Percentiles rank a stretch among this genome's conserved stretches.
Conservation (phyloP, 2,797 vertebrate genomes). For the Chloroceryle inda region DNA sequence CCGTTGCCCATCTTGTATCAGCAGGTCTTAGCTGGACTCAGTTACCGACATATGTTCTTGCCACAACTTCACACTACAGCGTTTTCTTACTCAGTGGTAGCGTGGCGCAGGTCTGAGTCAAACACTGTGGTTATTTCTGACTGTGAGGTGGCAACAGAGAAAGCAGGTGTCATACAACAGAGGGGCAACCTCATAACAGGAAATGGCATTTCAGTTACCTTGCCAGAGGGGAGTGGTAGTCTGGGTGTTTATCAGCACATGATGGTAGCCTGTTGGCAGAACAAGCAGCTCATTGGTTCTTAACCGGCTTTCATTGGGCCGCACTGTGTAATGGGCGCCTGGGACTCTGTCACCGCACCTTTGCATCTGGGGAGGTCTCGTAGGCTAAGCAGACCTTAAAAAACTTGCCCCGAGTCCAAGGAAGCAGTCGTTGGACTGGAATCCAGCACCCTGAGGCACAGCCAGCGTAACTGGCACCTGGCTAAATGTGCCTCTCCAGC, state of each 20-base stretch:
- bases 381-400: background rate
- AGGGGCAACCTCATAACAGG: background rate
- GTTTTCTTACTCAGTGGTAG: background rate
- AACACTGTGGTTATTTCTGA: background rate
- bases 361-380: accelerated
- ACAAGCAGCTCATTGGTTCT: background rate
- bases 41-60: background rate
- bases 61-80: background rate
- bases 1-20: background rate
- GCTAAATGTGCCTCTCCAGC: background rate
- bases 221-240: background rate
- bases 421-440: background rate
- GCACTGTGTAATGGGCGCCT: background rate
- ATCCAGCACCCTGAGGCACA: background rate
- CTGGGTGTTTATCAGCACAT: background rate
- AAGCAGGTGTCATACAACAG: background rate
- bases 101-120: background rate
- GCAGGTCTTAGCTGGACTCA: background rate
- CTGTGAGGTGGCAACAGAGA: background rate
- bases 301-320: background rate
- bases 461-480: background rate
- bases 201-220: background rate
- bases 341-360: background rate
- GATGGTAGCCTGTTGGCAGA: background rate
- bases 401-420: background rate